A percentile compares a stretch with the other conserved stretches of the same genome.
These are phyloP conservation scores for Eretmocerus hayati DNA, from an alignment of 2,888 invertebrate genomes.

Conservation along the genomic window DNA sequence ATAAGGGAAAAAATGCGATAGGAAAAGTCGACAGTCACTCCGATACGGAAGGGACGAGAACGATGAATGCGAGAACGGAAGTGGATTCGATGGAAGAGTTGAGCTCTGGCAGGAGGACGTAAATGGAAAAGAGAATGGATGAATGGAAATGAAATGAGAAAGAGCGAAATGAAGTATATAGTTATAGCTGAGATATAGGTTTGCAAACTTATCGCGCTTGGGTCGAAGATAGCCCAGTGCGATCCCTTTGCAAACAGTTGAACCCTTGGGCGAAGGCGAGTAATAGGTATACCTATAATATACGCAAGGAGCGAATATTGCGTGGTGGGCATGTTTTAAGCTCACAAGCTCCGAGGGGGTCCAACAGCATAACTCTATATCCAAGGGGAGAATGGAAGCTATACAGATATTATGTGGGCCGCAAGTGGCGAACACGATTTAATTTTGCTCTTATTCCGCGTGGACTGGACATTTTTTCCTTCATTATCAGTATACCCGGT, in stretches of 20 bases:
- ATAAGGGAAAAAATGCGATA: too few species aligned
- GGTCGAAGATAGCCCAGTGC: not conserved
- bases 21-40: too few species aligned
- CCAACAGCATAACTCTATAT: too few species aligned
- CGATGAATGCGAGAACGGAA: too few species aligned
- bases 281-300: not conserved
- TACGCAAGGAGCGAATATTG: not conserved
- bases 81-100: too few species aligned
- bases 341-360: too few species aligned
- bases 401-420: too few species aligned
- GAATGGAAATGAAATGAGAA: not conserved
- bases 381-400: too few species aligned
- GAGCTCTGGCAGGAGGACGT: too few species aligned
- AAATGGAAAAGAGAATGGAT: not conserved
- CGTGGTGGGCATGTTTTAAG: too few species aligned
- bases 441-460: conserved; percentile 1
- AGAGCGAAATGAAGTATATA: not conserved
- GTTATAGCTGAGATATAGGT: not conserved
- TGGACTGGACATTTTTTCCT: conserved; percentile 5
- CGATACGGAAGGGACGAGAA: too few species aligned
- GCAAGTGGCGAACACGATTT: conserved; percentile 1
- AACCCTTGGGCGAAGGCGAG: conserved; percentile 1
- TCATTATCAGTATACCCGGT: too few species aligned
- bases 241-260: not conserved
- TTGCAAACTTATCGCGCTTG: not conserved